phyloP scores from a whole-genome alignment of 1,140 invertebrate species.

The Drosophila hydei region DNA sequence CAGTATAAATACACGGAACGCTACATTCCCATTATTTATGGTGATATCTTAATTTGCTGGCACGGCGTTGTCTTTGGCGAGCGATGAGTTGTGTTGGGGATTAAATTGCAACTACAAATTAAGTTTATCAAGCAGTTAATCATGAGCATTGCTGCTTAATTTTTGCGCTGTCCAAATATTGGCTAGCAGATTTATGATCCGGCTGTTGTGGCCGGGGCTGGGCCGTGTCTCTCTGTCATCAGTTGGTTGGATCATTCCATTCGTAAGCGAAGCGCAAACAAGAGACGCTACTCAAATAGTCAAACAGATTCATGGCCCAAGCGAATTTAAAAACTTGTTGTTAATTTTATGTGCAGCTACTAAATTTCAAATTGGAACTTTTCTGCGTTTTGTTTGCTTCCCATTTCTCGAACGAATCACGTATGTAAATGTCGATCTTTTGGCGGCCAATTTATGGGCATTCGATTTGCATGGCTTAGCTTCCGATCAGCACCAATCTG shows the following conservation, averaged over 20 bases:
- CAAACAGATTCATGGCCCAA: constrained; percentile 45
- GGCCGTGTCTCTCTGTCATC: neutral
- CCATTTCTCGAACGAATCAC: constrained; percentile 20
- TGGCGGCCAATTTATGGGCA: constrained; percentile 26
- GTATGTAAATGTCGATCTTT: constrained; percentile 66
- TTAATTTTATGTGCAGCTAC: constrained; percentile 35
- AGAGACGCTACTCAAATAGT: constrained; percentile 1
- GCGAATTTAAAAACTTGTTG: constrained; percentile 40
- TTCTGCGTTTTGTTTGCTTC: constrained; percentile 30
- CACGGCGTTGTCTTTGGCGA: neutral
- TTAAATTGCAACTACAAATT: constrained; percentile 49
- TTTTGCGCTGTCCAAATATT: constrained; percentile 27
- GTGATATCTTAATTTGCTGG: constrained; percentile 17
- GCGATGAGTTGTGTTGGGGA: constrained; percentile 2
- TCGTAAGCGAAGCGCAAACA: constrained; percentile 27
- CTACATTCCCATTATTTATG: constrained; percentile 30
- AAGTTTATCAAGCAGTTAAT: constrained; percentile 35
- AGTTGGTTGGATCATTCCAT: constrained; percentile 6
- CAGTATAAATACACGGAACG: neutral
- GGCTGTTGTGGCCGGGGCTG: neutral
- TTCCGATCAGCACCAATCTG: constrained; percentile 52
- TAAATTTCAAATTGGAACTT: constrained; percentile 23
- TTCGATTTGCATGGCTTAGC: constrained; percentile 60
- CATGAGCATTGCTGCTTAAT: constrained; percentile 30
- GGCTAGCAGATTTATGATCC: constrained; percentile 14